Evolutionary conservation across 1,140 invertebrate species (phyloP).

Genomic region (Acromyrmex echinatior): DNA sequence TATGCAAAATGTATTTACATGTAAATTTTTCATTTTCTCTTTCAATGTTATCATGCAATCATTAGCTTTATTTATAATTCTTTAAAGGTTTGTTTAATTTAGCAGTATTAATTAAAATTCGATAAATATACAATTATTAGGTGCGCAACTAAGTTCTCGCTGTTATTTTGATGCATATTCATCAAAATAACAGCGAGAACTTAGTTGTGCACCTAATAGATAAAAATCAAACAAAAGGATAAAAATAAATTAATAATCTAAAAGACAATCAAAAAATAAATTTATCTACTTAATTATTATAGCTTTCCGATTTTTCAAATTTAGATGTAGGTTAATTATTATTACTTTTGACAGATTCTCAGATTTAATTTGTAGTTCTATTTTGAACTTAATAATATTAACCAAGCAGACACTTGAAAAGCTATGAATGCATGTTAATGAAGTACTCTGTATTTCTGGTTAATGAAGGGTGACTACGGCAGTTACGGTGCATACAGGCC

Average conservation of each 20-base stretch:
- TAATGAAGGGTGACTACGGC: conserved; percentile 83
- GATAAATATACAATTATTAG: not conserved
- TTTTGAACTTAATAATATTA: not conserved
- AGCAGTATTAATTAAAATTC: not conserved
- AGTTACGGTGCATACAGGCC: conserved; percentile 87
- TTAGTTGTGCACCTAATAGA: no score
- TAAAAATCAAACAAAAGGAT: not conserved
- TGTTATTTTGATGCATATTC: no score
- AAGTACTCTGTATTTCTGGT: conserved; percentile 24
- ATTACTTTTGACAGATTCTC: not conserved
- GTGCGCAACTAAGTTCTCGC: no score
- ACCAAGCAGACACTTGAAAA: not conserved
- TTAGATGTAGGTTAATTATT: not conserved
- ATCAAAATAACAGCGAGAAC: no score
- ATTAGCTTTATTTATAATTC: not conserved
- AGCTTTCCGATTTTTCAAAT: not conserved
- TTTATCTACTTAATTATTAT: not conserved
- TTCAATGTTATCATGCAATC: not conserved
- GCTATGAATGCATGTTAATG: not conserved
- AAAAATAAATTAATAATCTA: not conserved
- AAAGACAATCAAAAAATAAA: not conserved
- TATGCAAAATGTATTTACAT: not conserved
- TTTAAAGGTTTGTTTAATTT: not conserved
- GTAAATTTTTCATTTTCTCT: not conserved
- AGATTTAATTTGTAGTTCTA: not conserved